Conservation (phyloP, 2,797 vertebrate genomes). For the Pelobates cultripes region DNA sequence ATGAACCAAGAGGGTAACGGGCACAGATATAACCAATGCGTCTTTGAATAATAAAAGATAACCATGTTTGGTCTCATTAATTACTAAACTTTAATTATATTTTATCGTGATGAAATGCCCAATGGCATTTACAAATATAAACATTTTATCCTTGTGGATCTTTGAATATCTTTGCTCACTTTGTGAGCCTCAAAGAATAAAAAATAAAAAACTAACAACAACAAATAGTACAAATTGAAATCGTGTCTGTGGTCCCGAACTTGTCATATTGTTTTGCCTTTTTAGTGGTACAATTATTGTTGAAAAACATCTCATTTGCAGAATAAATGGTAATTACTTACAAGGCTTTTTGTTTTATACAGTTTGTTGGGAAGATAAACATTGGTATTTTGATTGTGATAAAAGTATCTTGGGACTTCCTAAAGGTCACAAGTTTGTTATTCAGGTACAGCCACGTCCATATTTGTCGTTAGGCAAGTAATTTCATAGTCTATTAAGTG, state of each 20-base stretch:
- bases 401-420: background rate
- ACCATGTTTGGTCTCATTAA: too few species aligned
- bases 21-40: too few species aligned
- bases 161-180: too few species aligned
- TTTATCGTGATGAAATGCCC: too few species aligned
- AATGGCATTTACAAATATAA: too few species aligned
- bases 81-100: too few species aligned
- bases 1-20: too few species aligned
- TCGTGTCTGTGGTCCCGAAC: background rate
- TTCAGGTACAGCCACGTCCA: background rate
- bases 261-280: background rate
- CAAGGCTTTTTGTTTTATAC: constrained; percentile 14
- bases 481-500: constrained; percentile 8
- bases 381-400: constrained; percentile 10
- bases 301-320: background rate
- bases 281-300: background rate
- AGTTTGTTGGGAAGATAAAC: constrained; percentile 9
- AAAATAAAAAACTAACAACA: too few species aligned
- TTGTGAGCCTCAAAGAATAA: too few species aligned
- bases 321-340: background rate
- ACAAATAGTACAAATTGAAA: background rate
- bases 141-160: too few species aligned
- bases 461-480: background rate
- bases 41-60: too few species aligned
- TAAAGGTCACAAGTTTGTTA: constrained; percentile 13